Evolutionary conservation across 2,113 vertebrate species (phyloP).

Genomic region (Penelope pileata): DNA sequence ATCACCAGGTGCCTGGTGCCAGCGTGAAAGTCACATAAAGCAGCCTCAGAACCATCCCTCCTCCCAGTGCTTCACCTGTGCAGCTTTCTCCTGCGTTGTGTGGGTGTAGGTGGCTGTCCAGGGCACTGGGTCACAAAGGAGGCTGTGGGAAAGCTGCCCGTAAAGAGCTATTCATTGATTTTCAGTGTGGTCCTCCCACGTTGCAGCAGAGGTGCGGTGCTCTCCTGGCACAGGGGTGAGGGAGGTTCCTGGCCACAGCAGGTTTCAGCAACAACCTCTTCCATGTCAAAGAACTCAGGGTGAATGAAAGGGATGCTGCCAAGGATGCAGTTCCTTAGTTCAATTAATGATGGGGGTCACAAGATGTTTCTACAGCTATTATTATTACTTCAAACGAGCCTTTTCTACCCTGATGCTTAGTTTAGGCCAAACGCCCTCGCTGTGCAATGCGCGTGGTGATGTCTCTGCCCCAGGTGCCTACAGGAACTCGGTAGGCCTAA

Average conservation of each 20-base stretch:
- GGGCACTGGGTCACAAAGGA: not conserved
- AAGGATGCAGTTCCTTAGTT: too few species aligned
- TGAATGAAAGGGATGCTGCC: not conserved
- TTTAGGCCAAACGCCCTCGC: not conserved
- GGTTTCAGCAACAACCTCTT: not conserved
- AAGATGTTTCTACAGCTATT: not conserved
- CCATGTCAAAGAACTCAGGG: not conserved
- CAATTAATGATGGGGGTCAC: too few species aligned
- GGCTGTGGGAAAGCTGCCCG: not conserved
- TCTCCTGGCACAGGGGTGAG: not conserved
- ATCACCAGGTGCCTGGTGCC: not conserved
- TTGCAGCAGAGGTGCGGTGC: not conserved
- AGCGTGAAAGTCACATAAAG: not conserved
- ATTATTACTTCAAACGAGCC: not conserved
- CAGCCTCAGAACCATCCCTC: not conserved
- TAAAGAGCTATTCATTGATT: not conserved
- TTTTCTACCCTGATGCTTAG: not conserved
- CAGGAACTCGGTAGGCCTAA: not conserved
- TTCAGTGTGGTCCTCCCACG: not conserved
- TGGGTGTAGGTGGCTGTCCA: not conserved
- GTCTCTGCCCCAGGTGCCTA: not conserved
- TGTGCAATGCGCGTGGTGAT: not conserved
- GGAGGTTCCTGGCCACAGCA: not conserved
- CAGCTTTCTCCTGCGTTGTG: not conserved
- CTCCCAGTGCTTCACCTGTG: not conserved